Percentiles rank a stretch among this genome's conserved stretches.
Conservation (phyloP, 2,888 invertebrate genomes). For the Amphipoea oculea region DNA sequence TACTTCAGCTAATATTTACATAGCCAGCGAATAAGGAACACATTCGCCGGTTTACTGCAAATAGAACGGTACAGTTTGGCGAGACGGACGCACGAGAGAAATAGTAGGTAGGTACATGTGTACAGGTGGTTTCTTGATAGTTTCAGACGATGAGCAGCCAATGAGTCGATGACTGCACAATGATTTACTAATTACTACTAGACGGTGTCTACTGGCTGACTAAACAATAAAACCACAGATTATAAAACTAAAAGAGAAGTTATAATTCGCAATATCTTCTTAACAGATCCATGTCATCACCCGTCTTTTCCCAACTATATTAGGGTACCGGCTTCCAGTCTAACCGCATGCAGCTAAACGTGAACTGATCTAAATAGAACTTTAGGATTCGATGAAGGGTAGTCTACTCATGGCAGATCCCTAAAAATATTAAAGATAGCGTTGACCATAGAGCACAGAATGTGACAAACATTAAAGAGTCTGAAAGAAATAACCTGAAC, state of each 20-base stretch:
- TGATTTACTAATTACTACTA: conserved; percentile 7
- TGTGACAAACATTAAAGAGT: background rate
- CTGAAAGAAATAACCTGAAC: background rate
- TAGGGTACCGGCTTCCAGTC: background rate
- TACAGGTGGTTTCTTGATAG: background rate
- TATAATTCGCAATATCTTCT: background rate
- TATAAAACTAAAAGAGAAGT: background rate
- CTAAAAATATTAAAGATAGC: background rate
- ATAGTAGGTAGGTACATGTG: background rate
- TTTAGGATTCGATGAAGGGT: background rate
- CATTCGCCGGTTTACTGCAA: conserved; percentile 27
- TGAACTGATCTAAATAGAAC: background rate
- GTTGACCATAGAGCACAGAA: background rate
- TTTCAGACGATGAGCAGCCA: background rate
- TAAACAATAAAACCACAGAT: no score
- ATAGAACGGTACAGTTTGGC: conserved; percentile 28
- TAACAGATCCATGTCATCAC: background rate
- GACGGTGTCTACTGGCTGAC: background rate
- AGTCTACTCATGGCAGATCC: background rate
- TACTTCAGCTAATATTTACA: conserved; percentile 32
- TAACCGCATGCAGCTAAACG: background rate
- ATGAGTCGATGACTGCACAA: background rate
- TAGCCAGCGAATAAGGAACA: conserved; percentile 43
- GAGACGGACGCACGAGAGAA: conserved; percentile 6
- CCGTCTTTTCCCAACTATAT: background rate